Percentiles rank a stretch among this genome's conserved stretches.
Conservation (phyloP, 92 coral and sea anemone species). For the Umimayanthus chanpuru region DNA sequence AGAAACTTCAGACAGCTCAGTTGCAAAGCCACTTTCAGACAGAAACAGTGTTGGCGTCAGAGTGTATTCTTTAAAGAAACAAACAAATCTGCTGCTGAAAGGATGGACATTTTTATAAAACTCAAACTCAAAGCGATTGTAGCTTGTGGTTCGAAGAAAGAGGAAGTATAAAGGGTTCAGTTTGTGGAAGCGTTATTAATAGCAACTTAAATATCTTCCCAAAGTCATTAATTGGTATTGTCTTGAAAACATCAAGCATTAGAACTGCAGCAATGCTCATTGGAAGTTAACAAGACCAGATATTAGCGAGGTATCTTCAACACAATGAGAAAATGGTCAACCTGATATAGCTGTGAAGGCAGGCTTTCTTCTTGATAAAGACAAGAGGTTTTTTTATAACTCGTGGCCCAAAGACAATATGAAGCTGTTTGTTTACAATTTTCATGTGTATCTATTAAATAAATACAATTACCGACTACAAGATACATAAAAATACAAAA, state of each 20-base stretch:
- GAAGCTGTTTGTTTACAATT: no score
- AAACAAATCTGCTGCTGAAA: no score
- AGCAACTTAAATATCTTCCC: neutral
- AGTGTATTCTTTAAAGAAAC: no score
- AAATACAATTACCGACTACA: no score
- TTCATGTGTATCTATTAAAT: no score
- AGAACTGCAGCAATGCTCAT: constrained; percentile 10
- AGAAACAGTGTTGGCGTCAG: no score
- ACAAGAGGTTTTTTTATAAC: no score
- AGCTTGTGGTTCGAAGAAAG: constrained; percentile 30
- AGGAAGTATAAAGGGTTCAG: constrained; percentile 31
- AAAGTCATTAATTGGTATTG: constrained; percentile 14
- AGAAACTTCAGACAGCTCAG: no score
- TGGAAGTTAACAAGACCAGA: constrained; percentile 2
- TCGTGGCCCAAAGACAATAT: no score
- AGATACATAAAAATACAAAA: no score
- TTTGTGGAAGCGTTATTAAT: constrained; percentile 15
- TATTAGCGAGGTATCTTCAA: constrained; percentile 18
- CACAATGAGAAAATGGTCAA: constrained; percentile 13
- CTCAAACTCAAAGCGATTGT: neutral
- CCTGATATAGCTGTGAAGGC: constrained; percentile 22
- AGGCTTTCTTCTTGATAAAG: constrained; percentile 5
- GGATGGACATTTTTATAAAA: no score
- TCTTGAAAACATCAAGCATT: constrained; percentile 5
- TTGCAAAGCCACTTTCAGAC: no score